phyloP scores from a whole-genome alignment of 2,888 invertebrate species.

The Stenichneumon culpator region DNA sequence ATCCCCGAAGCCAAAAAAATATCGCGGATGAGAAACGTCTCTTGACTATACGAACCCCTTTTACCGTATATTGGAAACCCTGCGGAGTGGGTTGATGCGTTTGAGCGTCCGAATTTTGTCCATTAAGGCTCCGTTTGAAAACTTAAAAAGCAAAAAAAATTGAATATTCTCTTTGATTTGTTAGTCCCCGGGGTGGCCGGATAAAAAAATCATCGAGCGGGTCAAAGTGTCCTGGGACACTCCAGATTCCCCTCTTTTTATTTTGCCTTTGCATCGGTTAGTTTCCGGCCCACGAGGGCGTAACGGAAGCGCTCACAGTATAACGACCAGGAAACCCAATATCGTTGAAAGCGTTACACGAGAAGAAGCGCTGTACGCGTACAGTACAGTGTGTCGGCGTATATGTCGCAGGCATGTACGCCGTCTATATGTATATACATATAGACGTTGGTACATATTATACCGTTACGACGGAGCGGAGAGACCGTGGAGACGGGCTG shows the following conservation, averaged over 20 bases:
- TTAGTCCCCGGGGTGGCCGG: not conserved
- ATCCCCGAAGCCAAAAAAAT: too few relatives aligned
- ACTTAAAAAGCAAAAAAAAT: not conserved
- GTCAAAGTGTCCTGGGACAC: slow-evolving; percentile 17
- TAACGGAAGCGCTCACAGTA: slow-evolving; percentile 50
- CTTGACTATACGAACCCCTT: not conserved
- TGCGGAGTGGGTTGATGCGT: not conserved
- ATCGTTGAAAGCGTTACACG: slow-evolving; percentile 55
- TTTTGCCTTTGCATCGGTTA: slow-evolving; percentile 13
- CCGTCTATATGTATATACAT: slow-evolving; percentile 23
- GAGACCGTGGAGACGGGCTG: slow-evolving; percentile 29
- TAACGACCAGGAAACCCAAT: slow-evolving; percentile 56
- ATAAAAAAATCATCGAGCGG: not conserved
- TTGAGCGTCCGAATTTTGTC: not conserved
- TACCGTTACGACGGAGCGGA: slow-evolving; percentile 39
- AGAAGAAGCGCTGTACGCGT: slow-evolving; percentile 10
- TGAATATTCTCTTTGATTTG: not conserved
- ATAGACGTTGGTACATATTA: not conserved
- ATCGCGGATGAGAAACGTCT: too few relatives aligned
- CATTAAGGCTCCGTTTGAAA: not conserved
- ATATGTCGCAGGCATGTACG: slow-evolving; percentile 9
- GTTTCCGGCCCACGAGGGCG: slow-evolving; percentile 47
- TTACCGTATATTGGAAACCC: not conserved
- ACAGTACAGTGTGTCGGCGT: not conserved
- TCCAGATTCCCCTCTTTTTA: not conserved